These are phyloP conservation scores for Ascaphus truei DNA, from an alignment of 2,113 vertebrate genomes.

Conservation along the genomic window DNA sequence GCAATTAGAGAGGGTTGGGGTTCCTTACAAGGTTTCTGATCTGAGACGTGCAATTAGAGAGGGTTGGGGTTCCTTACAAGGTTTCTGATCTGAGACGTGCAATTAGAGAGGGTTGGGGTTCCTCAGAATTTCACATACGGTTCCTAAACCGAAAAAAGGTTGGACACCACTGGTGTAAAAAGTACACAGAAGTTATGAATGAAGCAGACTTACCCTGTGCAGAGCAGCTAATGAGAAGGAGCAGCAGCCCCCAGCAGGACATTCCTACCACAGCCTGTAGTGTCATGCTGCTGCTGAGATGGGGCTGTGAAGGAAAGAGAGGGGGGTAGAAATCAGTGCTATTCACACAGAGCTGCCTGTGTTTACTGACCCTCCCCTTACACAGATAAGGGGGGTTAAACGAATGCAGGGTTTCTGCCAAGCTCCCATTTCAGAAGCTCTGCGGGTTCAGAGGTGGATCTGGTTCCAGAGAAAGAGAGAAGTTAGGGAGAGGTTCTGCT, in stretches of 20 bases:
- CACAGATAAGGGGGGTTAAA: not conserved
- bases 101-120: too few relatives aligned
- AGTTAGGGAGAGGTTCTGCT: not conserved
- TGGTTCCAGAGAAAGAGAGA: not conserved
- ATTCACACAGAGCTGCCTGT: too few relatives aligned
- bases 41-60: too few relatives aligned
- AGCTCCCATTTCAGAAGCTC: too few relatives aligned
- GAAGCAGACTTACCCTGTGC: not conserved
- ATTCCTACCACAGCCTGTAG: not conserved
- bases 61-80: too few relatives aligned
- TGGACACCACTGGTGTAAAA: too few relatives aligned
- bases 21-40: too few relatives aligned
- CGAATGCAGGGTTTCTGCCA: not conserved
- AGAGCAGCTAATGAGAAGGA: not conserved
- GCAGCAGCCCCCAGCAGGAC: not conserved
- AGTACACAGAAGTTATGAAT: too few relatives aligned
- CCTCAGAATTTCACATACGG: too few relatives aligned
- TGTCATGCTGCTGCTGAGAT: not conserved
- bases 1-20: too few relatives aligned
- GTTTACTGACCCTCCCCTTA: not conserved
- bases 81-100: too few relatives aligned
- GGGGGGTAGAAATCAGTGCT: not conserved
- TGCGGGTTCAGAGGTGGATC: not conserved
- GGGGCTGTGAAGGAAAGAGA: not conserved
- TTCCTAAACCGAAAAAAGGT: too few relatives aligned